Evolutionary conservation across 2,888 invertebrate genomes (phyloP), one percentile per base, ranked within the genome.

Genomic region (Sarcophaga carnaria): DNA sequence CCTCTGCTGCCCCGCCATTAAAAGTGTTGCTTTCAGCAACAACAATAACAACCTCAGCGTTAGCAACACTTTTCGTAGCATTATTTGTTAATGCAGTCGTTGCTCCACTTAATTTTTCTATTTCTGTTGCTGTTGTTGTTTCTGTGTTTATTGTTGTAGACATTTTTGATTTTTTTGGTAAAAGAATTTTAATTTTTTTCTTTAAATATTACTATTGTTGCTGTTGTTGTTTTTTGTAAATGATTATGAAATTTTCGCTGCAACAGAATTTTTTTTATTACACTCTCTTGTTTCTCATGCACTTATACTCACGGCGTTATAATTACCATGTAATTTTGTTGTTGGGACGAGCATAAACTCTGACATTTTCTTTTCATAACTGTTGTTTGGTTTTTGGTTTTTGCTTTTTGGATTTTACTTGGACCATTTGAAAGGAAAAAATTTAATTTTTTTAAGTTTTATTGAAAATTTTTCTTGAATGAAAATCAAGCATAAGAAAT

Each of bases 101-200:
- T 71, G 60, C 37, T 37, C 37, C 37, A 37, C 37, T 37, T 37
- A 37, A 37, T 37, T 37, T 37, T 37, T 37, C 37, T 37, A 37
- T 37, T 37, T 37, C 49, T 78, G 81, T 27, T 25, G 69, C n/a
- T 69, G 75, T 37, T 62, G 66, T n/a, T 37, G 76, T 60, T 70
- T 72, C 71, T 49, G 86, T 59, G 81, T 87, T 84, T 76, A 84
- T 79, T 82, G 87, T 87, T 87, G 84, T 84, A 85, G 84, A 87
- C 84, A 87, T 84, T 87, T 84, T 87, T 67, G 27, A 1, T 2
- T 49, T 17, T 66, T 10, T 71, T 71, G 17, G 64, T 25, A 25
- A 64, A 25, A 25, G 64, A 64, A 14, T 25, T 64, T 64, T 27
- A 37, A 54, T 54, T 54, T 17, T 17, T 4, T 54, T 54, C 54